phyloP scores from a whole-genome alignment of 1,140 invertebrate genomes.

The Dreissena polymorpha region DNA sequence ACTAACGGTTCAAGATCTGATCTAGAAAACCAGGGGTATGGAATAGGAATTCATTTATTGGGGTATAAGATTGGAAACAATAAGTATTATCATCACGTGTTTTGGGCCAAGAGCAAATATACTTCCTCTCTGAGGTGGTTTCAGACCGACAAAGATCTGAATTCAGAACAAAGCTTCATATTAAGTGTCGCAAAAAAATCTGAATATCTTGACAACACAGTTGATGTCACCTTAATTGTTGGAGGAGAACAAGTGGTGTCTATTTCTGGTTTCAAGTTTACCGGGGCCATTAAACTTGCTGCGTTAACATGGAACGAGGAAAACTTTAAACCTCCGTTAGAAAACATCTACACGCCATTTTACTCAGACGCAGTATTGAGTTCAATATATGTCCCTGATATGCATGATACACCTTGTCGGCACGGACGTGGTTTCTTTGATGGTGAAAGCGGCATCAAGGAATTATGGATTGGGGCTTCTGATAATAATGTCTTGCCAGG shows the following conservation, averaged over 20 bases:
- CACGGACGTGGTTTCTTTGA: slow-evolving; percentile 31
- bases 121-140: slow-evolving; percentile 16
- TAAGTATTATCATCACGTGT: slow-evolving; percentile 19
- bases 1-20: not conserved
- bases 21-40: slow-evolving; percentile 27
- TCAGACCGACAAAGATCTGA: not conserved
- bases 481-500: not conserved
- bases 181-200: slow-evolving; percentile 8
- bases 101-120: slow-evolving; percentile 35
- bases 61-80: slow-evolving; percentile 16
- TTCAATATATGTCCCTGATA: slow-evolving; percentile 11
- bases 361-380: slow-evolving; percentile 14
- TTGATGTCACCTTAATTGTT: slow-evolving; percentile 31
- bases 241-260: slow-evolving; percentile 25
- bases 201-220: slow-evolving; percentile 20
- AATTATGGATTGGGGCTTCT: slow-evolving; percentile 46
- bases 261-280: slow-evolving; percentile 25
- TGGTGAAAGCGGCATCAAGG: slow-evolving; percentile 41
- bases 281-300: slow-evolving; percentile 10
- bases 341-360: slow-evolving; percentile 24
- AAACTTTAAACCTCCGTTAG: slow-evolving; percentile 10
- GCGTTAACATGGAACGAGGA: slow-evolving; percentile 26
- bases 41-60: slow-evolving; percentile 27
- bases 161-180: not conserved
- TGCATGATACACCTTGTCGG: slow-evolving; percentile 16